Evolutionary conservation across 1,140 invertebrate genomes (phyloP).

Genomic region (Neodiprion fabricii): DNA sequence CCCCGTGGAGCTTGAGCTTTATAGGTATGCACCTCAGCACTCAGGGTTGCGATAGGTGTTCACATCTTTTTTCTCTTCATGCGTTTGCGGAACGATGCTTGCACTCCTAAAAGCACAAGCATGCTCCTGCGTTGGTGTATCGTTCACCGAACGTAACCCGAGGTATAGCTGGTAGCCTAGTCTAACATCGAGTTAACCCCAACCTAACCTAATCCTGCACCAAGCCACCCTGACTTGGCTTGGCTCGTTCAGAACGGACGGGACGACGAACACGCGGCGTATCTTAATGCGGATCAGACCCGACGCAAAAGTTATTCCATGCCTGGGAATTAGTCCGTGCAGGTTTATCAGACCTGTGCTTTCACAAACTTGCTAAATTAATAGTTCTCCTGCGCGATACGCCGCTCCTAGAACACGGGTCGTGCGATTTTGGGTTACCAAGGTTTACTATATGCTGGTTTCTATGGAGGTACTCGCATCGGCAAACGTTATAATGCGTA

Average conservation of each 20-base stretch:
- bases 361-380: conserved; percentile 3
- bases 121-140: neutral
- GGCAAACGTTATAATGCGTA: no score
- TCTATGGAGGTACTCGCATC: no score
- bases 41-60: no score
- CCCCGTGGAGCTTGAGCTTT: neutral
- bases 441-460: no score
- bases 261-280: neutral
- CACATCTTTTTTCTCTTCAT: no score
- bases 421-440: no score
- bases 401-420: neutral
- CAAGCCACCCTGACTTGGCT: neutral
- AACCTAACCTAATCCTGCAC: neutral
- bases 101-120: neutral
- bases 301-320: conserved; percentile 37
- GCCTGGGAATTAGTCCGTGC: conserved; percentile 32
- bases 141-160: neutral
- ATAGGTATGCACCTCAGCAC: no score
- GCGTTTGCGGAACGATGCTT: neutral
- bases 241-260: conserved; percentile 2
- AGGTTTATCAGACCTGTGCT: conserved; percentile 2
- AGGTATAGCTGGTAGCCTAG: neutral
- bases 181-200: conserved; percentile 5
- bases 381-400: neutral
- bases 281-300: conserved; percentile 35